Base-by-base conservation (phyloP, 2,113 vertebrate species). In the Antennarius striatus region DNA sequence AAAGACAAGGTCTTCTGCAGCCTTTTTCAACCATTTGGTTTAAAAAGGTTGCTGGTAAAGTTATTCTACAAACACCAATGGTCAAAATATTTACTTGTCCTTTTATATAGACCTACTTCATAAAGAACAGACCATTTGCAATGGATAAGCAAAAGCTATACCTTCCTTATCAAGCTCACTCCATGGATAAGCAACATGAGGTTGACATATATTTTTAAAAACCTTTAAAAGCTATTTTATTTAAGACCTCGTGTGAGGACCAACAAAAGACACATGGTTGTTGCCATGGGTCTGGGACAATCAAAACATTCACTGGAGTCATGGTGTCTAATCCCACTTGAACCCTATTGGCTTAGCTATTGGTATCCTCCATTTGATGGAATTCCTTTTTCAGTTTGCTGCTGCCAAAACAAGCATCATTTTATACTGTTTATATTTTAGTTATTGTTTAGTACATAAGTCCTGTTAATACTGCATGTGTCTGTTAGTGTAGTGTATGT, bases 1-100 rank as follows among this genome's bases (percentile, higher is more conserved):
- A 22, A 22, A 22, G 22, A 22, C 22, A 22, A 65, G 46, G 49
- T 82, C 49, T 15, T 68, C 47, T 57, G 32, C 43, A 78, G 60
- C 54, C 5, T 53, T 62, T 12, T 39, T 22, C 28, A 6, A 5
- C 32, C 32, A 36, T 36, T 36, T 36, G 32, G 32, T 36, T 36
- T 36, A 36, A 36, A 36, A 4, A 36, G 4, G 7, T 59, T 54
- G 48, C 15, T 16, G 14, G 43, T 59, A 6, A 68, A 22, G 49
- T 52, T 29, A 45, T 68, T 40, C n/a, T 14, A 50, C 16, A 57
- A 69, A 59, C 3, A 43, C 1, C 22, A 59, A 6, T 3, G 4
- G 22, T 2, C 14, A 56, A 63, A 16, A 56, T 49, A 30, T 53
- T 3, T 36, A 28, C 63, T 36, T 42, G 22, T 36, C 17, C 42